Evolutionary conservation across 2,888 invertebrate genomes (phyloP), one percentile per base, ranked within the genome.

Genomic region (Eupithecia tripunctaria): DNA sequence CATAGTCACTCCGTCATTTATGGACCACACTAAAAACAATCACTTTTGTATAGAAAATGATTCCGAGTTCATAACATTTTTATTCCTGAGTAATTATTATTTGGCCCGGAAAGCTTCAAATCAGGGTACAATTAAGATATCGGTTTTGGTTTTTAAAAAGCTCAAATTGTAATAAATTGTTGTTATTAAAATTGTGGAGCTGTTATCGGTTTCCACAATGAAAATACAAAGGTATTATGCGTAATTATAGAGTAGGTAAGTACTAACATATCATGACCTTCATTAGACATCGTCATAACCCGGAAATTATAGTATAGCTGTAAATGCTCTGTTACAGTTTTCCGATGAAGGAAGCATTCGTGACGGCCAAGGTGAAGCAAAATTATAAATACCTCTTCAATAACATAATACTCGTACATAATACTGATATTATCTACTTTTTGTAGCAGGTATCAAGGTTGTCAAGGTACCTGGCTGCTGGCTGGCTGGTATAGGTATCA

Each of bases 321-420:
- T 89, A 90, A 86, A 89, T 86, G 87, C 83, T 85, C 83, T 86
- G 91, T 90, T 91, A 93, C 92, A 92, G 90, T 93, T 93, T 93
- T 91, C 91, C 90, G 88, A 93, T 92, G 89, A 88, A 92, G 93
- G 93, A 93, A 93, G 88, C 90, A 84, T 85, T 86, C 82, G 81
- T 80, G 76, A 81, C 85, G 86, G 85, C 88, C 92, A 92, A 92
- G 93, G 93, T 84, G 82, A 89, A 86, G 88, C 86, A 86, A 89
- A 90, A 89, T 88, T 89, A 90, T 89, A 88, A 86, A 86, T 64
- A 38, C 38, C 21, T 64, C 84, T 84, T 84, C 82, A 84, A 87
- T 88, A 71, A 60, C 67, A 72, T 72, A 72, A 65, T 68, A 36
- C 60, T 60, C 25, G 38, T 71, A 67, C 59, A 21, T 47, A 47